These are phyloP conservation scores for Laticauda colubrina DNA, from an alignment of 2,113 vertebrate species.

Conservation along the genomic window DNA sequence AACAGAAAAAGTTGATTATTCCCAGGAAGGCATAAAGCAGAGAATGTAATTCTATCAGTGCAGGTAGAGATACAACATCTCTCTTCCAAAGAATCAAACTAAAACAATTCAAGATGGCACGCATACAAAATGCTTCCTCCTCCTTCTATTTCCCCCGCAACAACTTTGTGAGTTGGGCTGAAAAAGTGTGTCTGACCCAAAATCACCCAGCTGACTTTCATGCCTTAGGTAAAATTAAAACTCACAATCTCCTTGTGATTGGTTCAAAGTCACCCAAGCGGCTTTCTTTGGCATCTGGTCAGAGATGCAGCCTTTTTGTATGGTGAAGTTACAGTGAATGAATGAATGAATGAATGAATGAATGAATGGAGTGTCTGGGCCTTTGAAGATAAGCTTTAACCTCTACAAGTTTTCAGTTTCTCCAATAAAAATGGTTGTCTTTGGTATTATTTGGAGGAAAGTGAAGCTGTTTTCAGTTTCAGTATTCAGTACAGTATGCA, in stretches of 20 bases:
- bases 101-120: neutral
- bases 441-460: neutral
- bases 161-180: neutral
- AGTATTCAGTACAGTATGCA: neutral
- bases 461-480: neutral
- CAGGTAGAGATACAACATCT: neutral
- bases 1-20: neutral
- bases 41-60: neutral
- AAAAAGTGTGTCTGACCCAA: neutral
- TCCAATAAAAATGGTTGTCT: neutral
- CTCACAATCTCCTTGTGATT: too few species aligned
- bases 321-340: neutral
- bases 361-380: neutral
- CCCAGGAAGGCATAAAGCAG: neutral
- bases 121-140: neutral
- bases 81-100: neutral
- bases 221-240: too few species aligned
- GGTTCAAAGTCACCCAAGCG: too few species aligned
- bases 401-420: neutral
- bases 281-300: neutral
- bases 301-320: neutral
- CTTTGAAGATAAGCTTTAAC: neutral
- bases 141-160: neutral
- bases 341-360: neutral
- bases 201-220: neutral